phyloP scores from a whole-genome alignment of 2,888 invertebrate species.

The Venustoraphidia nigricollis region DNA sequence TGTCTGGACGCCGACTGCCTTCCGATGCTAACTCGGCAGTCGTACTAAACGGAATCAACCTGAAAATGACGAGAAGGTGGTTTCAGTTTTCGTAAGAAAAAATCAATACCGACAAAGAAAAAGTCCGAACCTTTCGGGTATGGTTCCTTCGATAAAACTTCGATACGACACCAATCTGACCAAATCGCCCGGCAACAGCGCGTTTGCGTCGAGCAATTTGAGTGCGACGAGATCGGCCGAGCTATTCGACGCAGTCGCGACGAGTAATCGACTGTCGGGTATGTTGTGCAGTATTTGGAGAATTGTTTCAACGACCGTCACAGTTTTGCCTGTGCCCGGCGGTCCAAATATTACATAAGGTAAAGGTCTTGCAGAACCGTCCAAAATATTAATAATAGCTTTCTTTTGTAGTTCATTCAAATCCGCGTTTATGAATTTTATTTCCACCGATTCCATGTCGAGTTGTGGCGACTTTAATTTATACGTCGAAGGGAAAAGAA shows the following conservation, averaged over 20 bases:
- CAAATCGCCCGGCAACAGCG: constrained; percentile 53
- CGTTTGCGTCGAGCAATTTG: constrained; percentile 52
- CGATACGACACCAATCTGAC: constrained; percentile 58
- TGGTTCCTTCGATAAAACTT: constrained; percentile 40
- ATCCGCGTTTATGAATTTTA: constrained; percentile 52
- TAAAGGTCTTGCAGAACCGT: constrained; percentile 62
- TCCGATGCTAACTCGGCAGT: constrained; percentile 42
- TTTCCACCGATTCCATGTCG: constrained; percentile 22
- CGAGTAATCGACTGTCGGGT: constrained; percentile 58
- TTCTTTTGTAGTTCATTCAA: constrained; percentile 67
- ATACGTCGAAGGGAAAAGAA: constrained; percentile 55
- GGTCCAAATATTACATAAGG: constrained; percentile 77
- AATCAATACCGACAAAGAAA: too few relatives aligned
- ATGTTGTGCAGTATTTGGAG: constrained; percentile 57
- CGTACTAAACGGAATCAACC: constrained; percentile 53
- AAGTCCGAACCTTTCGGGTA: constrained; percentile 36
- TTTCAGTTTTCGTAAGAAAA: too few relatives aligned
- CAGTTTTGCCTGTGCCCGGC: constrained; percentile 76
- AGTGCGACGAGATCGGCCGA: constrained; percentile 76
- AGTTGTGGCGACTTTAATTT: constrained; percentile 35
- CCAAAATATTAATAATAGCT: constrained; percentile 62
- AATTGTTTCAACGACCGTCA: constrained; percentile 72
- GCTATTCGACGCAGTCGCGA: constrained; percentile 85
- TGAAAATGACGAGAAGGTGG: too few relatives aligned
- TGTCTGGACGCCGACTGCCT: constrained; percentile 24